phyloP scores from a whole-genome alignment of 1,140 invertebrate species.

The Eueides isabella region DNA sequence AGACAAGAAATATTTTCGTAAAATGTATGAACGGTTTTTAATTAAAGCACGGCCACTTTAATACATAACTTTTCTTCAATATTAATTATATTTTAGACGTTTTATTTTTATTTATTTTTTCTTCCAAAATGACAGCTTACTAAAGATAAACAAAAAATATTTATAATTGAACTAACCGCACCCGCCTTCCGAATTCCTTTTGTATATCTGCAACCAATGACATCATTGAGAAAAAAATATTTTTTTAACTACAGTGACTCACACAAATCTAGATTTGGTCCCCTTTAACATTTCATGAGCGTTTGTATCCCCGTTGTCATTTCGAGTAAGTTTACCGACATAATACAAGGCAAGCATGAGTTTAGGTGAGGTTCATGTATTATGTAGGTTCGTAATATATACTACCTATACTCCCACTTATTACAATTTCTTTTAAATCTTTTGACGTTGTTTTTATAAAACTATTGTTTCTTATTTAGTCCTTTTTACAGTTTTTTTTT shows the following conservation, averaged over 20 bases:
- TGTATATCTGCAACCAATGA: background rate
- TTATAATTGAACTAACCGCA: background rate
- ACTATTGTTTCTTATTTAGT: background rate
- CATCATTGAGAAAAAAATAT: slow-evolving; percentile 13
- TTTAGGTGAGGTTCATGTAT: slow-evolving; percentile 65
- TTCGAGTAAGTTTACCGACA: slow-evolving; percentile 38
- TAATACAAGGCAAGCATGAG: slow-evolving; percentile 29
- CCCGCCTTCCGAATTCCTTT: slow-evolving; percentile 17
- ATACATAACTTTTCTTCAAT: too few relatives aligned
- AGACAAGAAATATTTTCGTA: too few relatives aligned
- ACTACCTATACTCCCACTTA: slow-evolving; percentile 46
- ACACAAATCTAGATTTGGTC: slow-evolving; percentile 60
- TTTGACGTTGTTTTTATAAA: background rate
- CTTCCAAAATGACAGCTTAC: too few relatives aligned
- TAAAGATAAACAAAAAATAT: too few relatives aligned
- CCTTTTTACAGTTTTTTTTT: too few relatives aligned
- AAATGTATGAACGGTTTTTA: too few relatives aligned
- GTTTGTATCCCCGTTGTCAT: slow-evolving; percentile 53
- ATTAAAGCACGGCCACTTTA: too few relatives aligned
- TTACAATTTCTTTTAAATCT: slow-evolving; percentile 41
- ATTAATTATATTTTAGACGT: too few relatives aligned
- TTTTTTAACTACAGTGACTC: too few relatives aligned
- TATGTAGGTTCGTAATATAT: slow-evolving; percentile 57
- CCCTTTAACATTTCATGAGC: slow-evolving; percentile 63
- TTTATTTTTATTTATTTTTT: too few relatives aligned